Evolutionary conservation across 2,113 vertebrate genomes (phyloP), one percentile per base, ranked within the genome.

Genomic region (Megaleporinus macrocephalus): DNA sequence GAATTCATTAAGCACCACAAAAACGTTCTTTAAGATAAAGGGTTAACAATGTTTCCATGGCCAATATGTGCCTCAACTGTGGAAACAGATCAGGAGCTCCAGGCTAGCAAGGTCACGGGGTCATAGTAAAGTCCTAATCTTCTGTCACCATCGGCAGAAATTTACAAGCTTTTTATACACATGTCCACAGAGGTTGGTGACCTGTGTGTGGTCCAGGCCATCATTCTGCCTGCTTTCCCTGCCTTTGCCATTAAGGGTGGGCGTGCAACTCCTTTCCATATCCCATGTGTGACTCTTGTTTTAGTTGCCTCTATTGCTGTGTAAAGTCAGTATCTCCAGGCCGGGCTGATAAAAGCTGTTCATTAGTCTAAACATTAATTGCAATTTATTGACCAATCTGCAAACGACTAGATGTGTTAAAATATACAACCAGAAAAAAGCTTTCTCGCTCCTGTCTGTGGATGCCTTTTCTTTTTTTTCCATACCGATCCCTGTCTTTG

Each of bases 201-300:
- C 68, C 82, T 90, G 88, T 92, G 93, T 92, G 92, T 90, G 91
- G 91, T 89, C 89, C 62, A 5, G 49, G 26, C 1, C 47, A 47
- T 66, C 47, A 79, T 47, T 57, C 29, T 66, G 15, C 36, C 76
- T 51, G 18, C 41, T 44, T 74, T 30, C 51, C 79, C 16, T 49
- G 27, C 27, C 61, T 29, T 16, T 73, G 72, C 69, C 47, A 81
- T 68, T 78, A 83, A 66, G n/a, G 29, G 61, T 76, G 73, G 53
- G 49, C 62, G 68, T 83, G 78, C 81, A 51, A 44, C 73, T 78
- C 62, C 70, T 69, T 83, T 68, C 24, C 30, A 30, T 73, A 57
- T 66, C 69, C 41, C 24, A 33, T 75, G 24, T 76, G 41, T 71
- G 1, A n/a, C 72, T 55, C 62, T 79, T 10, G 9, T 51, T 51